Evolutionary conservation across 2,888 invertebrate species (phyloP).

Genomic region (Stegana nigrithorax): DNA sequence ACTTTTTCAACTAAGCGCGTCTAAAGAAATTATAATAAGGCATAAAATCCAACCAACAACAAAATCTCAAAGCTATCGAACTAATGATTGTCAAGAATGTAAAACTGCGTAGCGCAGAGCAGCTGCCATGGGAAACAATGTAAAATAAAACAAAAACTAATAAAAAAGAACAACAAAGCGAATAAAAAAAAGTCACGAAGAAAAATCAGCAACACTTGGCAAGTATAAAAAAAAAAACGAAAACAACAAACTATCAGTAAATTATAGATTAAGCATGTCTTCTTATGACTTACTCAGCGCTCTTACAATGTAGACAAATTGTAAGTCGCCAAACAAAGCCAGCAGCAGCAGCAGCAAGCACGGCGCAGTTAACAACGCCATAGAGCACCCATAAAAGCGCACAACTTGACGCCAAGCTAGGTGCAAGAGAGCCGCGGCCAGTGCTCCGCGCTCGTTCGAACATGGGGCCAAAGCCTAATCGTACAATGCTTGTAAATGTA

Average conservation of each 20-base stretch:
- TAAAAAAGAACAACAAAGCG: neutral
- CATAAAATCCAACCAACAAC: conserved; percentile 37
- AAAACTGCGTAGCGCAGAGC: too few species aligned
- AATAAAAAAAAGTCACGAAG: neutral
- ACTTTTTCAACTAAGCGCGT: conserved; percentile 58
- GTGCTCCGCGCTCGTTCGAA: too few species aligned
- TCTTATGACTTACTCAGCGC: conserved; percentile 13
- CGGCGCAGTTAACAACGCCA: neutral
- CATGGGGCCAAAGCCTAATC: too few species aligned
- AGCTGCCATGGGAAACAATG: neutral
- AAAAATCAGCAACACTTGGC: too few species aligned
- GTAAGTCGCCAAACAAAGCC: neutral
- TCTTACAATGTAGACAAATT: neutral
- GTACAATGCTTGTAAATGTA: conserved; percentile 6
- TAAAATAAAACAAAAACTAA: neutral
- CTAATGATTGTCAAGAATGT: conserved; percentile 19
- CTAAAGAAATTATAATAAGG: conserved; percentile 50
- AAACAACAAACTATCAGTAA: too few species aligned
- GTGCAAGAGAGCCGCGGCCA: too few species aligned
- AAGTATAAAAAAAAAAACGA: too few species aligned
- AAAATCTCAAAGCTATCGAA: conserved; percentile 29
- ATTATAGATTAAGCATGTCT: conserved; percentile 17
- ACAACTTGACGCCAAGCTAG: neutral
- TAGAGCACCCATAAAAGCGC: neutral
- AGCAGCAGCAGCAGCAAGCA: neutral